A percentile compares a stretch with the other conserved stretches of the same genome.
Evolutionary conservation across 2,113 vertebrate genomes (phyloP).

Genomic region (Tenrec ecaudatus): DNA sequence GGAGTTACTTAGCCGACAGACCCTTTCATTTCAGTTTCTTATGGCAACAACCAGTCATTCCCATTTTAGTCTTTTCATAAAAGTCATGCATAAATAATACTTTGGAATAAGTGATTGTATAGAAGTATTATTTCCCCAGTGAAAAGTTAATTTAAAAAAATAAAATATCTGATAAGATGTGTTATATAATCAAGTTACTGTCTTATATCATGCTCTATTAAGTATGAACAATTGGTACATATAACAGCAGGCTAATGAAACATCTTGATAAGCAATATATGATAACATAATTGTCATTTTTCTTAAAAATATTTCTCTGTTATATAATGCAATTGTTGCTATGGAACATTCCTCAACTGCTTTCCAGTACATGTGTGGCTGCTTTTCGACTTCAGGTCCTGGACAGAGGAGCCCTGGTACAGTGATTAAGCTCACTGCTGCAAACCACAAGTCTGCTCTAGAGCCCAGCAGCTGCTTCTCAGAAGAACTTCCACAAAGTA

Average conservation of each 20-base stretch:
- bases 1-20: neutral
- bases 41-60: neutral
- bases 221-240: neutral
- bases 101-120: neutral
- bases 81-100: neutral
- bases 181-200: constrained; percentile 13
- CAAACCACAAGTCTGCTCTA: neutral
- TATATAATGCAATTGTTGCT: neutral
- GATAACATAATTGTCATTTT: constrained; percentile 25
- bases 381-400: neutral
- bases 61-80: neutral
- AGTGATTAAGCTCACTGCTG: neutral
- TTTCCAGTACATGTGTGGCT: neutral
- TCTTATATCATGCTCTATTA: neutral
- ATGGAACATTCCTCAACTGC: neutral
- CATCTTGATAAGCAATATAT: neutral
- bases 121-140: neutral
- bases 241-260: neutral
- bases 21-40: neutral
- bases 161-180: neutral
- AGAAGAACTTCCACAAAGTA: neutral
- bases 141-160: neutral
- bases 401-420: neutral
- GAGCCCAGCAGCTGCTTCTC: too few species aligned
- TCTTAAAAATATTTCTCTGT: constrained; percentile 29